Evolutionary conservation across 2,888 invertebrate species (phyloP).

Genomic region (Chrysodeixis includens): DNA sequence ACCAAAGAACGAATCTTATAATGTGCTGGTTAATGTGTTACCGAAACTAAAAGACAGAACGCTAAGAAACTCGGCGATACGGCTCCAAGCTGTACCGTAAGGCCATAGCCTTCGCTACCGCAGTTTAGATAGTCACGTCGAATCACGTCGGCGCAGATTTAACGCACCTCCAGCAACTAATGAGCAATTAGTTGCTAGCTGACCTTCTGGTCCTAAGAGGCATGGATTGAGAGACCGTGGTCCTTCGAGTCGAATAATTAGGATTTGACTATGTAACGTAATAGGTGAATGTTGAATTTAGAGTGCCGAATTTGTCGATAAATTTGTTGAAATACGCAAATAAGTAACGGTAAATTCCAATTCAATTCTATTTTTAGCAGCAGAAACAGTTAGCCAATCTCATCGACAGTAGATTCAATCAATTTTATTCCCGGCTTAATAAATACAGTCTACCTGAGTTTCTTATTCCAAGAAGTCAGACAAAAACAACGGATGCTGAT

Average conservation of each 20-base stretch:
- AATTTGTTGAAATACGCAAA: background rate
- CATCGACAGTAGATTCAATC: background rate
- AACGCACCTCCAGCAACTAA: background rate
- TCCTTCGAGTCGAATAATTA: background rate
- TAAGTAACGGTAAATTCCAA: background rate
- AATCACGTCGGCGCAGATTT: background rate
- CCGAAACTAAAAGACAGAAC: background rate
- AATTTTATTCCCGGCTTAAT: slow-evolving; percentile 9
- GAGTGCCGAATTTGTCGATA: background rate
- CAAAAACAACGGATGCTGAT: slow-evolving; percentile 35
- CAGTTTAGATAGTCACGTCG: slow-evolving; percentile 24
- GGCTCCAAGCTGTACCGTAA: slow-evolving; percentile 10
- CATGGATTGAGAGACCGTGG: background rate
- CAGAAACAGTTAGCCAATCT: background rate
- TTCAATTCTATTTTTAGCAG: background rate
- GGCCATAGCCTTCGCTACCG: slow-evolving; percentile 24
- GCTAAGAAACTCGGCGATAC: background rate
- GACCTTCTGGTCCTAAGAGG: background rate
- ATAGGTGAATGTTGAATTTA: background rate
- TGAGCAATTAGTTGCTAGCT: background rate
- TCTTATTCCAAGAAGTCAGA: slow-evolving; percentile 17
- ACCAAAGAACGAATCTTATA: slow-evolving; percentile 9
- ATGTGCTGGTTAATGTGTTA: slow-evolving; percentile 8
- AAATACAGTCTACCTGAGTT: slow-evolving; percentile 13
- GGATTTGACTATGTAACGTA: background rate